Conservation (phyloP, 2,888 invertebrate species). For the Liodrosophila aerea region DNA sequence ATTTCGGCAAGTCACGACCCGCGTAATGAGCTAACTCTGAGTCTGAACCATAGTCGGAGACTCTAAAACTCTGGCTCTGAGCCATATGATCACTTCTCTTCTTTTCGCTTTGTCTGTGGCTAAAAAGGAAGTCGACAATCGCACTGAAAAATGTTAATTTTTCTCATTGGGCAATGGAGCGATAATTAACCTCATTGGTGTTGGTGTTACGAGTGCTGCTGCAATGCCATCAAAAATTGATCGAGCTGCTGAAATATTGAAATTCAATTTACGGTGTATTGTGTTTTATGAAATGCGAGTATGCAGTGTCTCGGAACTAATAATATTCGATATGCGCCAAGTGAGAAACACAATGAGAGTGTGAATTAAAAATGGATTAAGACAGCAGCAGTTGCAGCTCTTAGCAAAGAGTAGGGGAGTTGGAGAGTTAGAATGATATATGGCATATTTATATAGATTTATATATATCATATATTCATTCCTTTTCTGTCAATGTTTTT, state of each 20-base stretch:
- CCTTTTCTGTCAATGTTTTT: too few relatives aligned
- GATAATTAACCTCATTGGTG: constrained; percentile 74
- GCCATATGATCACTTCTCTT: constrained; percentile 66
- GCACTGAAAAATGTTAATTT: constrained; percentile 62
- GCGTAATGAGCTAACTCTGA: constrained; percentile 66
- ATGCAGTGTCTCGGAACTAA: constrained; percentile 29
- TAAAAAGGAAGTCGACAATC: constrained; percentile 57
- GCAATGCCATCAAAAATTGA: constrained; percentile 40
- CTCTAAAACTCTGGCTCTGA: constrained; percentile 27
- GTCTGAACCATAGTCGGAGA: constrained; percentile 4
- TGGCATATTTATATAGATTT: too few relatives aligned
- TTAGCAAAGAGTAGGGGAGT: too few relatives aligned
- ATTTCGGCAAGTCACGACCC: constrained; percentile 77
- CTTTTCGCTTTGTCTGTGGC: constrained; percentile 47
- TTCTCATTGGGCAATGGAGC: constrained; percentile 63
- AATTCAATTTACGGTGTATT: constrained; percentile 51
- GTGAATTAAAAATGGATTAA: too few relatives aligned
- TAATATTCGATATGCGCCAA: constrained; percentile 34
- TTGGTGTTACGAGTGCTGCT: too few relatives aligned
- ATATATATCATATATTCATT: too few relatives aligned
- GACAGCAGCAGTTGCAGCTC: too few relatives aligned
- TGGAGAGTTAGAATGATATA: too few relatives aligned
- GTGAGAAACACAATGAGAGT: too few relatives aligned
- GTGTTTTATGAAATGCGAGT: constrained; percentile 34
- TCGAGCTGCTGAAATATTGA: constrained; percentile 50